These are phyloP conservation scores for Perca schrenkii DNA, from an alignment of 2,113 vertebrate species.

Conservation along the genomic window DNA sequence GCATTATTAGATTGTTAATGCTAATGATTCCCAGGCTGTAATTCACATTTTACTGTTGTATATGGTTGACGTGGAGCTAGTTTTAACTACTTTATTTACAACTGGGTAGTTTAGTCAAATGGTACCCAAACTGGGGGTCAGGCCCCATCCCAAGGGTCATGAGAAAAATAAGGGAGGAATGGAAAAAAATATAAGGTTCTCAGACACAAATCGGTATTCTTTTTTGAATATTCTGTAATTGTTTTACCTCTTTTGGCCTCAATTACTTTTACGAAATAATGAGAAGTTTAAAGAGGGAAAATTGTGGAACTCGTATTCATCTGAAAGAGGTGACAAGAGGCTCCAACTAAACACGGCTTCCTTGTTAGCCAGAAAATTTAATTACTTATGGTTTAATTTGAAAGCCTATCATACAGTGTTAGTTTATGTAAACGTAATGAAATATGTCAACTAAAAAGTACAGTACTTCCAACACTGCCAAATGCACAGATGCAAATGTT, in stretches of 20 bases:
- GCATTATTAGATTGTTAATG: not conserved
- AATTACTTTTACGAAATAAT: not conserved
- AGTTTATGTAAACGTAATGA: not conserved
- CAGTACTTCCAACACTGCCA: not conserved
- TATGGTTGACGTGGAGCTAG: not conserved
- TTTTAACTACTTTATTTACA: not conserved
- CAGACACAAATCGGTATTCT: not conserved
- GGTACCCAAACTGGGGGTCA: not conserved
- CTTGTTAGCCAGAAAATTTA: not conserved
- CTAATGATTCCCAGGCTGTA: not conserved
- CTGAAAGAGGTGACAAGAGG: too few species aligned
- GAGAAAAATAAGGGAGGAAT: not conserved
- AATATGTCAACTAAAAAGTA: not conserved
- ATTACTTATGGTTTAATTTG: not conserved
- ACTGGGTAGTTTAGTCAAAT: not conserved
- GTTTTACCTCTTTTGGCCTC: not conserved
- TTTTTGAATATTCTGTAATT: not conserved
- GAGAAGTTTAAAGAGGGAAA: not conserved
- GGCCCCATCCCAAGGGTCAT: too few species aligned
- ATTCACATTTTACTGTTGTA: not conserved
- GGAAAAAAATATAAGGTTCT: not conserved
- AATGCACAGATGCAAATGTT: conserved; percentile 7
- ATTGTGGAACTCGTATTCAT: not conserved
- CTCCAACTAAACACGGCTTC: not conserved
- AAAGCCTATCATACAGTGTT: not conserved